Conservation (phyloP, 2,888 invertebrate species). For the Acanthosepion esculentum region DNA sequence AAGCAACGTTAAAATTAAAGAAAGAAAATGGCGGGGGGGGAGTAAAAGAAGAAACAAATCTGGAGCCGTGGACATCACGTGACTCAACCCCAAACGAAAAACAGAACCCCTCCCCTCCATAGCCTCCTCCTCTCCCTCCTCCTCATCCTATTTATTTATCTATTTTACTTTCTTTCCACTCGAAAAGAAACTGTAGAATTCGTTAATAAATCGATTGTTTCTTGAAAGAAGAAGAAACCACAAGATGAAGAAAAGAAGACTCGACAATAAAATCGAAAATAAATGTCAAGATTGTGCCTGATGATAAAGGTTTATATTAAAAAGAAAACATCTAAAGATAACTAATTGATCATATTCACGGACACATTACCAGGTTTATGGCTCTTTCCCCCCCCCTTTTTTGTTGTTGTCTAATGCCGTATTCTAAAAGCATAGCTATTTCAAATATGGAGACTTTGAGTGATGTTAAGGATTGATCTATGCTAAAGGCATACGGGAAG, state of each 20-base stretch:
- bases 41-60: neutral
- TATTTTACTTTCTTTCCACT: too few relatives aligned
- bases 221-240: too few relatives aligned
- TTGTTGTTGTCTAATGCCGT: too few relatives aligned
- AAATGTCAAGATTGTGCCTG: neutral
- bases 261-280: neutral
- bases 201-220: too few relatives aligned
- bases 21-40: rapidly evolving
- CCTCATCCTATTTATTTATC: too few relatives aligned
- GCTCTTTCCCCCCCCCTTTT: neutral
- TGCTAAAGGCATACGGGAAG: too few relatives aligned
- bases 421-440: too few relatives aligned
- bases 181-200: too few relatives aligned
- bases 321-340: neutral
- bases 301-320: neutral
- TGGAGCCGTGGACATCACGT: neutral
- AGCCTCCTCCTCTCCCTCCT: too few relatives aligned
- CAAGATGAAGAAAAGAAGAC: neutral
- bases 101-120: neutral
- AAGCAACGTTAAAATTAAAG: neutral
- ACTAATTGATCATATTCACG: neutral
- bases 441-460: too few relatives aligned
- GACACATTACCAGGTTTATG: neutral
- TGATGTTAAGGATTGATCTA: too few relatives aligned
- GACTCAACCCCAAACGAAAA: neutral